Evolutionary conservation across 53 echinoderm and acorn worm species (phyloP), one percentile per base, ranked within the genome.

Genomic region (Henricia sp.): DNA sequence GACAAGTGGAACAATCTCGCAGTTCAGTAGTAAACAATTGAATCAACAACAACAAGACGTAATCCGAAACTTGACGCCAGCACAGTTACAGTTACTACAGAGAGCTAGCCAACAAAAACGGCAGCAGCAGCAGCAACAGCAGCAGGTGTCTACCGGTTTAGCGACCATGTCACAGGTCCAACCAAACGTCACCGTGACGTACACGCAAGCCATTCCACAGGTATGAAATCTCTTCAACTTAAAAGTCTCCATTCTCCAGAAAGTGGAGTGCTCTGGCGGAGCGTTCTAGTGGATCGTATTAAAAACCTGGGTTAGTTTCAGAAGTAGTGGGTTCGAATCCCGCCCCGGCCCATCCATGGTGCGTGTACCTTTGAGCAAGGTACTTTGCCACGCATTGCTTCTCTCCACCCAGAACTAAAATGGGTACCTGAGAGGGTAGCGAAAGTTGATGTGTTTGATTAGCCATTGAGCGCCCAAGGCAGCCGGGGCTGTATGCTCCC

Each of bases 121-220:
- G 69, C 93, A 82, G 24, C 93, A 91, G 43, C 88, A 93, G 50
- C 87, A 86, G 32, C 89, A 91, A 50, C 85, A 50, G 10, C 86
- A 91, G 51, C 88, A 87, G 43, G 34, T 36, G 26, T 36, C 66
- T 12, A 66, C 66, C 1, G 70, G 39, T 43, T 37, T 66, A 36
- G 67, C 68, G 24, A 30, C 42, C 14, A 43, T 43, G 77, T 35
- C 65, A 24, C 85, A 42, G 27, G 69, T 87, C 20, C 95, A 95
- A 58, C 95, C 95, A 28, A 95, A 95, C 72, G 87, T 95, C 30
- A 95, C 95, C 50, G 90, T 95, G 74, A 82, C 95, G 1, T 84
- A 84, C 71, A 88, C 84, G 14, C 91, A 88, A 37, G 60, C 74
- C 23, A 68, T 87, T 20, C 57, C 87, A 20, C 87, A 73, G 66